Conservation (phyloP, 2,797 vertebrate genomes). For the Cossypha heuglini region DNA sequence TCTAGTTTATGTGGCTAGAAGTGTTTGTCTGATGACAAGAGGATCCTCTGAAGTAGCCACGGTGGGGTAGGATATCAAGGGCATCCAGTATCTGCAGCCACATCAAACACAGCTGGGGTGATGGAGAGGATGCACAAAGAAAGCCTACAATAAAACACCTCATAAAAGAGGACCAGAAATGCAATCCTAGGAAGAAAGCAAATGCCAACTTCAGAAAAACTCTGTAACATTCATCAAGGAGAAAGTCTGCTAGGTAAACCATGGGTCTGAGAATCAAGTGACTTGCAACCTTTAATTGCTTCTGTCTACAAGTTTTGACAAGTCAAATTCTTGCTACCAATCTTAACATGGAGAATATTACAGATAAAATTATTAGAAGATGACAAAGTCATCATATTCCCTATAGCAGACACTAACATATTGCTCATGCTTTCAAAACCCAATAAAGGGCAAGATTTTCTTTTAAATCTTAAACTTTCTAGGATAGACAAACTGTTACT, state of each 20-base stretch:
- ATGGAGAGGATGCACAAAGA: background rate
- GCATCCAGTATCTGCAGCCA: background rate
- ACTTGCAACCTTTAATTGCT: background rate
- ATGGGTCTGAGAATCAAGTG: background rate
- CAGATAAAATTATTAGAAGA: background rate
- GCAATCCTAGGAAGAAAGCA: background rate
- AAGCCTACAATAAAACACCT: conserved; percentile 35
- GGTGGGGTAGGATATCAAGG: background rate
- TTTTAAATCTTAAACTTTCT: background rate
- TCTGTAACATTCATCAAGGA: background rate
- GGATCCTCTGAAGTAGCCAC: conserved; percentile 12
- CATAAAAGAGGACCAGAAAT: conserved; percentile 36
- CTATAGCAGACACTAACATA: background rate
- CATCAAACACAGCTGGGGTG: conserved; percentile 15
- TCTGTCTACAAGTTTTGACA: background rate
- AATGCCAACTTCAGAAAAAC: background rate
- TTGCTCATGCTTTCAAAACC: background rate
- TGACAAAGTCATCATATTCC: background rate
- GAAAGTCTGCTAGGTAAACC: background rate
- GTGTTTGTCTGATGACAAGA: conserved; percentile 16
- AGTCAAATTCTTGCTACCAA: background rate
- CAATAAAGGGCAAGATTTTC: background rate
- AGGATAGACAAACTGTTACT: background rate
- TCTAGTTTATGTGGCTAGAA: background rate
- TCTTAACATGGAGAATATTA: background rate